Evolutionary conservation across 2,113 vertebrate genomes (phyloP), one percentile per base, ranked within the genome.

Genomic region (Osmerus eperlanus): DNA sequence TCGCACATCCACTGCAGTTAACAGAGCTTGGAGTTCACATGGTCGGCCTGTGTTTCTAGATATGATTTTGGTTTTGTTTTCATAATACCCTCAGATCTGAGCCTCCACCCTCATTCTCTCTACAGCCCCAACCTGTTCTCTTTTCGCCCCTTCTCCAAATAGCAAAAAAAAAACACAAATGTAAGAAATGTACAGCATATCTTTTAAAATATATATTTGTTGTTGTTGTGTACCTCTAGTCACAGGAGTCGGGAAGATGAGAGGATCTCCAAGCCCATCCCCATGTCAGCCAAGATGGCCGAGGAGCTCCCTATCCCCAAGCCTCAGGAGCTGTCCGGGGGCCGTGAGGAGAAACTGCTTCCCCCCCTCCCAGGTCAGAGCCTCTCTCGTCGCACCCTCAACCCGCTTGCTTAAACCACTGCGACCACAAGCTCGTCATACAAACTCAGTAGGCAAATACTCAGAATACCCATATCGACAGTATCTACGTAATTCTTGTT

Each of bases 211-310:
- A 36, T 53, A 2, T 80, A 28, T 68, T 74, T 83, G 72, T 65
- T 51, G 12, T 51, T 28, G 16, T 56, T 16, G 55, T n/a, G 16
- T 56, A 7, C 84, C 80, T 74, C 1, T 59, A 97, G 96, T 87
- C 95, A 94, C 88, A 92, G 95, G 89, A 97, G 94, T 91, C 94
- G 94, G 86, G 96, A 99, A 36, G 97, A 99, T 7, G 96, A 99
- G 69, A 92, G 93, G 80, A 70, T 91, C 79, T 90, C 94, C 2
- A 99, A 99, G 78, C 88, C 92, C 0, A 92, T 94, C 76, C 91
- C 96, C 53, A 93, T 95, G 68, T 94, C 96, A 51, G 90, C 94
- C 51, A 98, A 96, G 88, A 93, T 92, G 12, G 36, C 77, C 14
- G 96, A 97, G 79, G 96, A 97, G 67, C 66, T 84, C 25, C 77